Evolutionary conservation across 1,140 invertebrate genomes (phyloP).

Genomic region (Oncopodura yosiiana): DNA sequence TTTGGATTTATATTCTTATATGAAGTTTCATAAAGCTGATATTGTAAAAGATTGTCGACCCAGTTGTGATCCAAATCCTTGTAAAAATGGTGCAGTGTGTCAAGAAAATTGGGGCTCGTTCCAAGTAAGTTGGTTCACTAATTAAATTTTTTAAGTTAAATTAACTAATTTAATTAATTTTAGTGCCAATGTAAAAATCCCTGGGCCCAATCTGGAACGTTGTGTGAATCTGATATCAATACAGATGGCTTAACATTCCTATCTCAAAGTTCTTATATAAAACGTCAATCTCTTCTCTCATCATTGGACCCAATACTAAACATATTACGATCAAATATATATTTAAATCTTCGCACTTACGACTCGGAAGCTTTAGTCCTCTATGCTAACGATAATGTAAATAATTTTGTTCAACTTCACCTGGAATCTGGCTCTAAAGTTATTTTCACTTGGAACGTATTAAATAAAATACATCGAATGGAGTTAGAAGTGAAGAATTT

Average conservation of each 20-base stretch:
- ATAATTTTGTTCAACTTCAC: slow-evolving; percentile 86
- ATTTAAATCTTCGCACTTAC: slow-evolving; percentile 79
- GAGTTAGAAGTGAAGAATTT: slow-evolving; percentile 40
- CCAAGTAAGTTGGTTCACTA: slow-evolving; percentile 55
- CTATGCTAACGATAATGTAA: slow-evolving; percentile 84
- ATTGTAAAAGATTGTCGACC: slow-evolving; percentile 87
- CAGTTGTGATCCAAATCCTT: slow-evolving; percentile 85
- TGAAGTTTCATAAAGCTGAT: slow-evolving; percentile 80
- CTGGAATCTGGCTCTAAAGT: slow-evolving; percentile 62
- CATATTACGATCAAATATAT: slow-evolving; percentile 64
- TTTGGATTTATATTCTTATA: slow-evolving; percentile 80
- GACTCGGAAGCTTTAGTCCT: slow-evolving; percentile 69
- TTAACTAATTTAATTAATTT: neutral
- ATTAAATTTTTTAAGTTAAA: slow-evolving; percentile 32
- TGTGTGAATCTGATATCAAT: slow-evolving; percentile 88
- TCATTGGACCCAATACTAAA: slow-evolving; percentile 57
- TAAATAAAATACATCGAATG: slow-evolving; percentile 58
- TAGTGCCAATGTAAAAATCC: slow-evolving; percentile 66
- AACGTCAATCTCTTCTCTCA: slow-evolving; percentile 54
- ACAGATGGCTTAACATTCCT: slow-evolving; percentile 79
- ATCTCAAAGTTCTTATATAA: slow-evolving; percentile 63
- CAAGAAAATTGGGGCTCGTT: slow-evolving; percentile 87
- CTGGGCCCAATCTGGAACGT: slow-evolving; percentile 77
- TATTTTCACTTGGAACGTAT: slow-evolving; percentile 68
- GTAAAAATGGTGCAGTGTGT: slow-evolving; percentile 78